Base-by-base conservation (phyloP, 2,113 vertebrate species). In the Oenanthe melanoleuca region DNA sequence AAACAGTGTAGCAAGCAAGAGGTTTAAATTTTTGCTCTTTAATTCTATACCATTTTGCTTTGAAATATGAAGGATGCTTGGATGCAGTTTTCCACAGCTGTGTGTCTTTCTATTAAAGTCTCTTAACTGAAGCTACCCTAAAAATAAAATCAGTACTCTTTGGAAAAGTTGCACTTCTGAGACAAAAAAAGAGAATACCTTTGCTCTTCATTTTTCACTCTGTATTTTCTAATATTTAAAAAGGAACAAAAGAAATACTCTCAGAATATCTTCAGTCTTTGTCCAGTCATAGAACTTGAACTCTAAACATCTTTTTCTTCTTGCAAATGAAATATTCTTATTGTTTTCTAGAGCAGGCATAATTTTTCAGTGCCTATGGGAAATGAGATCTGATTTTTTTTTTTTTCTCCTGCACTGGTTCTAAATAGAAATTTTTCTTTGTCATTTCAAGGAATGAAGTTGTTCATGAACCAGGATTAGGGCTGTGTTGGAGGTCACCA, bases 31-130 rank as follows among this genome's bases (percentile, higher is more conserved):
- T 67, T 79, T 95, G 13, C 64, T 78, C 77, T 96, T 57, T 64
- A 93, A 70, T 87, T 83, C 65, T 70, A 22, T 80, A 69, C 49
- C 6, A 5, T 11, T 95, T 91, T 96, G 9, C 66, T 96, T 94
- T 89, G 89, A 96, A 81, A 92, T 42, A 25, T 8, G 65, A 88
- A 78, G 57, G 40, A 42, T 81, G 24, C 42, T 45, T 55, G 50
- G 45, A 37, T 66, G 33, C 6, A 28, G 33, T 59, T 82, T 90
- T 59, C 28, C 72, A 8, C 38, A 56, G 8, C 9, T 83, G 15
- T 53, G 5, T 60, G 81, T 85, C n/a, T 82, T 89, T 80, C 40
- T 38, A 1, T 66, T 79, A 72, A 45, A 12, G 21, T 91, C 31
- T 95, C 59, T 57, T 45, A 21, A 37, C 57, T 84, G 60, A 77